Percentiles rank a stretch among this genome's conserved stretches.
These are phyloP conservation scores for Zaprionus lineosus DNA, from an alignment of 2,888 invertebrate genomes.

Conservation along the genomic window DNA sequence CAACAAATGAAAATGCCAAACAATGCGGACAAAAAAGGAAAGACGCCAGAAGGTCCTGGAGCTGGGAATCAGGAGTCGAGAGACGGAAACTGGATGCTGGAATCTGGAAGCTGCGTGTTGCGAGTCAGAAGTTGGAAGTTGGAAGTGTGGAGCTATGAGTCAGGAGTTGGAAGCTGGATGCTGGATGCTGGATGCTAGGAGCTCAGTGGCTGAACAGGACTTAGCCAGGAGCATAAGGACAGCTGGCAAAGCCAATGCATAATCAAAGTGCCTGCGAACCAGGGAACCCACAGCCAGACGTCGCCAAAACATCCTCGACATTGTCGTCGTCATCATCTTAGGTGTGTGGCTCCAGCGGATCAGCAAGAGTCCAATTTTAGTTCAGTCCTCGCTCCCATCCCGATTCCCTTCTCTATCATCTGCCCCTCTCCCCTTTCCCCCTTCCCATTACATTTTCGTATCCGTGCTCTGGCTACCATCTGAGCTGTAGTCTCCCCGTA, in stretches of 20 bases:
- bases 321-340: slow-evolving; percentile 58
- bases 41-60: slow-evolving; percentile 10
- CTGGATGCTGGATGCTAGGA: no score
- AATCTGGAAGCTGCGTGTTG: background rate
- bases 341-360: slow-evolving; percentile 62
- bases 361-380: slow-evolving; percentile 33
- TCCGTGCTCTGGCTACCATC: no score
- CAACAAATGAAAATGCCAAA: slow-evolving; percentile 64
- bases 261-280: slow-evolving; percentile 61
- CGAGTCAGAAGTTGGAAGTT: background rate
- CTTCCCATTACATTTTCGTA: no score
- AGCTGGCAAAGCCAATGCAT: slow-evolving; percentile 65
- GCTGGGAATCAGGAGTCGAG: slow-evolving; percentile 5
- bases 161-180: background rate
- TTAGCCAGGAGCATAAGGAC: slow-evolving; percentile 40
- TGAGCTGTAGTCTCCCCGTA: slow-evolving; percentile 8
- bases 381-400: background rate
- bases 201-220: no score
- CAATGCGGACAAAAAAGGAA: slow-evolving; percentile 20
- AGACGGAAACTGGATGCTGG: background rate
- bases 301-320: slow-evolving; percentile 54
- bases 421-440: no score
- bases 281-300: slow-evolving; percentile 47
- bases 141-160: background rate
- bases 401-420: no score